Evolutionary conservation across 2,113 vertebrate species (phyloP), one percentile per base, ranked within the genome.

Genomic region (Corydoras maculifer): DNA sequence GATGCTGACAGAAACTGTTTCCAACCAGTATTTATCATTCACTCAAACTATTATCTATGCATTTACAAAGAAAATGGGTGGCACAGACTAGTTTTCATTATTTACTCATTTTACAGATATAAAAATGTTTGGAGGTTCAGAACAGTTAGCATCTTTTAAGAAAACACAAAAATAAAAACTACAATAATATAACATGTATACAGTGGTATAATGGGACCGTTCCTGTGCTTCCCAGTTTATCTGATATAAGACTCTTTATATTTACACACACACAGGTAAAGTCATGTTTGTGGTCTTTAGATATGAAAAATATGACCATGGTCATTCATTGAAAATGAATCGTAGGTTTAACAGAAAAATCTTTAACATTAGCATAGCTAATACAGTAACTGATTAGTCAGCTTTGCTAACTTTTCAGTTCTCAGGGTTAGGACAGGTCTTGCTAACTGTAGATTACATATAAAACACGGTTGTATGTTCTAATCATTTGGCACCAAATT

Each of bases 151-250:
- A 72, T 64, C 82, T 86, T 87, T 87, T 90, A 84, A 83, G 78
- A 86, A 88, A 83, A 62, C 71, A 84, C 86, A 84, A 86, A 81
- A 85, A 87, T 83, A 85, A 86, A 85, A 80, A 85, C 68, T 74
- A 77, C 70, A 85, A 84, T 84, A 86, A 84, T 85, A 88, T 84
- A 88, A 86, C 88, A 86, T 82, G 83, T 87, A 87, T 89, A 88
- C 86, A 89, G 84, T 83, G 78, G 73, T 66, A 85, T 82, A 84
- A 72, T n/a, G 10, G 32, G 35, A 12, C n/a, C 64, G 8, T 51
- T 4, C 51, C 12, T 12, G 50, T 14, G 79, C 53, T 50, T 35
- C 80, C 81, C 83, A 85, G 82, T 82, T 13, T 81, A 82, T 88
- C 87, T 88, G 87, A 89, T 72, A 75, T 78, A 76, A 67, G 65